A percentile compares a stretch with the other conserved stretches of the same genome.
Conservation (phyloP, 2,797 vertebrate species). For the Amblyraja radiata region DNA sequence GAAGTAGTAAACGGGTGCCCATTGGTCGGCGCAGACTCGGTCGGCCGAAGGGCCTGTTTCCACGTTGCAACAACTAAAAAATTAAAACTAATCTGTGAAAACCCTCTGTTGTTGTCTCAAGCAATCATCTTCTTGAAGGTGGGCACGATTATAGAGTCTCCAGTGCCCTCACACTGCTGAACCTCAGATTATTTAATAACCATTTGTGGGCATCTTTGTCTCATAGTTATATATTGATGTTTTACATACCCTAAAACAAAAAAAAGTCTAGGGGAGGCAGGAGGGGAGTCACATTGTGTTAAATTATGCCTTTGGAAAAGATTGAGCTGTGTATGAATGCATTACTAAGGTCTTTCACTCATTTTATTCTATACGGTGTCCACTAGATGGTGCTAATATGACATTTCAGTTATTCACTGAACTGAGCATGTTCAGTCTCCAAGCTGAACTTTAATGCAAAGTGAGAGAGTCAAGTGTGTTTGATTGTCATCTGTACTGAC, state of each 20-base stretch:
- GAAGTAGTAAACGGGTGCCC: too few species aligned
- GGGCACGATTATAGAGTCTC: too few species aligned
- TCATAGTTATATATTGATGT: background rate
- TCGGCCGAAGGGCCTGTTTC: too few species aligned
- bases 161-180: too few species aligned
- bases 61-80: too few species aligned
- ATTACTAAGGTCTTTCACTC: background rate
- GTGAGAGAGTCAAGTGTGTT: too few species aligned
- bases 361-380: background rate
- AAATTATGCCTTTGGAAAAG: background rate
- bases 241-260: background rate
- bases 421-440: background rate
- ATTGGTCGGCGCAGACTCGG: too few species aligned
- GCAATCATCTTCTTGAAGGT: too few species aligned
- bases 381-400: constrained; percentile 15
- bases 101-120: too few species aligned
- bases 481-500: too few species aligned
- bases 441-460: background rate
- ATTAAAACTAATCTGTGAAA: too few species aligned
- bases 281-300: background rate
- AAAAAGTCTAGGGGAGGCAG: background rate
- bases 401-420: background rate
- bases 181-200: background rate
- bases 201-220: background rate
- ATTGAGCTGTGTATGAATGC: background rate